These are phyloP conservation scores for Gorsachius magnificus DNA, from an alignment of 2,797 vertebrate species.

Conservation along the genomic window DNA sequence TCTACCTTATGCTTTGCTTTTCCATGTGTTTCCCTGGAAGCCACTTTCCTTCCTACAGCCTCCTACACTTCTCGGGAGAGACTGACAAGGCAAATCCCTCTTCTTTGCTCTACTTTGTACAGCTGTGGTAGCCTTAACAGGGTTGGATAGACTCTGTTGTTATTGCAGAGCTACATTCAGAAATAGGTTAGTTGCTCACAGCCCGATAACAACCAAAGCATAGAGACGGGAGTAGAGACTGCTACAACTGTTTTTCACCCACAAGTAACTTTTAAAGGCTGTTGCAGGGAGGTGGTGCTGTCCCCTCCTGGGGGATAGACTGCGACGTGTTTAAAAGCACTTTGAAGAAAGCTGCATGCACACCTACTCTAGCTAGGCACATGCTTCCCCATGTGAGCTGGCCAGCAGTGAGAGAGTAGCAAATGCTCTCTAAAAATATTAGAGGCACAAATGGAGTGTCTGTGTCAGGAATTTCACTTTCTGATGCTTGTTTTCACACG, in stretches of 20 bases:
- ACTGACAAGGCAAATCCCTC: not conserved
- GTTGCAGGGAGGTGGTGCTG: not conserved
- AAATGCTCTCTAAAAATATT: not conserved
- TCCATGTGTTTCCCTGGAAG: not conserved
- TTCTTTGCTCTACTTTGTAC: not conserved
- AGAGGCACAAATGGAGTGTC: not conserved
- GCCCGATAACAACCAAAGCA: not conserved
- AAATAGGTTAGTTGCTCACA: not conserved
- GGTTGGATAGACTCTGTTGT: not conserved
- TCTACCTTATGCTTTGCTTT: not conserved
- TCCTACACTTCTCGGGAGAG: not conserved
- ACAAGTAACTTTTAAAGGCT: not conserved
- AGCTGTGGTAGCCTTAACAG: not conserved
- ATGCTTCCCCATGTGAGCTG: not conserved
- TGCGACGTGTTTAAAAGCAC: not conserved
- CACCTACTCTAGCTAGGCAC: not conserved
- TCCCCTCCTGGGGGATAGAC: not conserved
- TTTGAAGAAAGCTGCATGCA: not conserved
- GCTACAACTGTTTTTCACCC: not conserved
- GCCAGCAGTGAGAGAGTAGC: not conserved
- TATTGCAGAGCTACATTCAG: not conserved
- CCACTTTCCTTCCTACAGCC: not conserved
- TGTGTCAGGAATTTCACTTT: not conserved
- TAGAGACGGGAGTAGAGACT: not conserved
- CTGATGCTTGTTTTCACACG: not conserved